These are phyloP conservation scores for Parazoanthus atlanticus DNA, from an alignment of 92 coral and sea anemone genomes.

Conservation along the genomic window DNA sequence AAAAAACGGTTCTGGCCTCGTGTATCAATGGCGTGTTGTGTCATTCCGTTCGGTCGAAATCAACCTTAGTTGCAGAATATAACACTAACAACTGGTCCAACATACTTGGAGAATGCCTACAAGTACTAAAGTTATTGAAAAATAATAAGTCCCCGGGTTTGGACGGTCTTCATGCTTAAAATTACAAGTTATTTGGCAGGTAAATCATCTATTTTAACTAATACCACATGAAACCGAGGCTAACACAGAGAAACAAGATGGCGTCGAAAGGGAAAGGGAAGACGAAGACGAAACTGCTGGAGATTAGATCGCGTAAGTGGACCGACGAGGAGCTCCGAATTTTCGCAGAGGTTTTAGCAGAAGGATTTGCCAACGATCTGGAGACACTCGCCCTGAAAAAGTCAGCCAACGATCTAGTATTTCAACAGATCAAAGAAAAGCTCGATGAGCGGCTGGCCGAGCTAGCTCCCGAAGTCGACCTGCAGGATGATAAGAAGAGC, in stretches of 20 bases:
- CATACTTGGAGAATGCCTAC: too few relatives aligned
- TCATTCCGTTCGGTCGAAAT: too few relatives aligned
- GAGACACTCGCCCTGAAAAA: slow-evolving; percentile 18
- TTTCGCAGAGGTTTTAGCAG: background rate
- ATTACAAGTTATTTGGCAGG: too few relatives aligned
- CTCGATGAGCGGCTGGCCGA: background rate
- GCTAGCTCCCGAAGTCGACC: background rate
- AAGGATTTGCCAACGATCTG: slow-evolving; percentile 3
- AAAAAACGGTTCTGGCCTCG: too few relatives aligned
- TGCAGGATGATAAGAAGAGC: slow-evolving; percentile 17
- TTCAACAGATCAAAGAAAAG: slow-evolving; percentile 3
- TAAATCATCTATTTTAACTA: too few relatives aligned
- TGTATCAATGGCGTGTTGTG: too few relatives aligned
- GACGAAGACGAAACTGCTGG: background rate
- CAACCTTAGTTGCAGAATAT: too few relatives aligned
- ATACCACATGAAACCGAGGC: background rate
- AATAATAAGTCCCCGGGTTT: too few relatives aligned
- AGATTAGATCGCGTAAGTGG: background rate
- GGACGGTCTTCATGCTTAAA: too few relatives aligned
- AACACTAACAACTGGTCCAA: too few relatives aligned
- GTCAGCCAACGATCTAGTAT: slow-evolving; percentile 3
- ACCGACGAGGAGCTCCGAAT: background rate
- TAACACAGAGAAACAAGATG: background rate
- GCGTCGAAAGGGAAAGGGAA: background rate
- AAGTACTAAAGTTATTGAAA: too few relatives aligned